phyloP scores from a whole-genome alignment of 2,113 vertebrate species.

The Tychaedon coryphoeus region DNA sequence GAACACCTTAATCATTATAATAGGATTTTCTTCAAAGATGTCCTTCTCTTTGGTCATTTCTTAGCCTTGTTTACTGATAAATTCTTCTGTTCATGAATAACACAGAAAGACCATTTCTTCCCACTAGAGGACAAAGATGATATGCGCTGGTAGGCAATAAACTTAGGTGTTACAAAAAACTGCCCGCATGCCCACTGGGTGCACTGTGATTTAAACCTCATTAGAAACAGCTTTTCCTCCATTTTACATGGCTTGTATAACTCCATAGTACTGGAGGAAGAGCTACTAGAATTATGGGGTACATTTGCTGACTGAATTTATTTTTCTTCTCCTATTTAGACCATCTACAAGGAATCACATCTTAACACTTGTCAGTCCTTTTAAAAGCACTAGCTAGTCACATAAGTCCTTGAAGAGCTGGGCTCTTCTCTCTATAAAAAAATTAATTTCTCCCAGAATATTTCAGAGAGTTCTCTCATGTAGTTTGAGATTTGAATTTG shows the following conservation, averaged over 20 bases:
- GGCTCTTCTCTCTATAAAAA: background rate
- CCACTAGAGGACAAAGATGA: background rate
- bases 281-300: background rate
- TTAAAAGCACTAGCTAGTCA: background rate
- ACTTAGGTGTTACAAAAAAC: background rate
- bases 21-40: background rate
- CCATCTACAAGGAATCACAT: background rate
- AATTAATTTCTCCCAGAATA: background rate
- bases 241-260: background rate
- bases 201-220: background rate
- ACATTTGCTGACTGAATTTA: background rate
- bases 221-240: background rate
- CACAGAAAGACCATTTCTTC: background rate
- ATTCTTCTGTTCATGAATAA: background rate
- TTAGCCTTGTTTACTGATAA: background rate
- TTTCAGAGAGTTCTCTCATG: background rate
- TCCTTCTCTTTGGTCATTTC: background rate
- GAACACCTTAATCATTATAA: background rate
- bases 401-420: background rate
- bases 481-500: background rate
- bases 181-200: accelerated
- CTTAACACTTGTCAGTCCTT: background rate
- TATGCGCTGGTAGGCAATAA: background rate
- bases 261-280: background rate
- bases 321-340: background rate